Conservation (phyloP, 2,113 vertebrate genomes). For the Castor canadensis region DNA sequence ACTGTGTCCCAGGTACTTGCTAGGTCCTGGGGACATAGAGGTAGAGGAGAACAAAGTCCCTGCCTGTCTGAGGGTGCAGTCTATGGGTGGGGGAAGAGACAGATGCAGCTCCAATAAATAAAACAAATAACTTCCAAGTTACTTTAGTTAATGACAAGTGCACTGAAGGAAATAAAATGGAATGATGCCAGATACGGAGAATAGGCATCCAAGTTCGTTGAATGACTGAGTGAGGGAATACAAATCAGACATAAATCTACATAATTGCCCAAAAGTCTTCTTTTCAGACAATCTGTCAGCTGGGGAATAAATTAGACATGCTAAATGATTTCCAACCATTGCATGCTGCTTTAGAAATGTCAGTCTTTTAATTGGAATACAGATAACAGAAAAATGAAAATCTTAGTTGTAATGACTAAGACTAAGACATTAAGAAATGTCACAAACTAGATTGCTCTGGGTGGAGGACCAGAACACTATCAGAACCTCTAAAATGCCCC, state of each 20-base stretch:
- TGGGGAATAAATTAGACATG: too few relatives aligned
- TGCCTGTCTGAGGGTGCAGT: not conserved
- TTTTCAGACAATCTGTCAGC: fast-evolving
- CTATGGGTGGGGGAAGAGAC: fast-evolving
- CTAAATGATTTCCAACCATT: not conserved
- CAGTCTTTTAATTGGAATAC: not conserved
- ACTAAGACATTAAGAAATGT: too few relatives aligned
- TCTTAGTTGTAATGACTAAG: not conserved
- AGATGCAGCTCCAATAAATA: not conserved
- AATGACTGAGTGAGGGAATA: not conserved
- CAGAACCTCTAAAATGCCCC: not conserved
- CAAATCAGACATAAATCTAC: not conserved
- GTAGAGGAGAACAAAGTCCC: not conserved
- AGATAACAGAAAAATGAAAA: not conserved
- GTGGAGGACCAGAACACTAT: not conserved
- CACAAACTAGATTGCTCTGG: not conserved
- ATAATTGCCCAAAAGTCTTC: not conserved
- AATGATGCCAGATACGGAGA: not conserved
- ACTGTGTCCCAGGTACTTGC: not conserved
- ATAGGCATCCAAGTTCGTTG: not conserved
- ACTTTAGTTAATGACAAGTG: not conserved
- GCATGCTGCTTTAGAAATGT: not conserved
- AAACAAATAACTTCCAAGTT: not conserved
- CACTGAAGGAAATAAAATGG: not conserved
- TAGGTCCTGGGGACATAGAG: not conserved